A percentile compares a stretch with the other conserved stretches of the same genome.
phyloP scores from a whole-genome alignment of 2,797 vertebrate genomes.

The Alauda arvensis region DNA sequence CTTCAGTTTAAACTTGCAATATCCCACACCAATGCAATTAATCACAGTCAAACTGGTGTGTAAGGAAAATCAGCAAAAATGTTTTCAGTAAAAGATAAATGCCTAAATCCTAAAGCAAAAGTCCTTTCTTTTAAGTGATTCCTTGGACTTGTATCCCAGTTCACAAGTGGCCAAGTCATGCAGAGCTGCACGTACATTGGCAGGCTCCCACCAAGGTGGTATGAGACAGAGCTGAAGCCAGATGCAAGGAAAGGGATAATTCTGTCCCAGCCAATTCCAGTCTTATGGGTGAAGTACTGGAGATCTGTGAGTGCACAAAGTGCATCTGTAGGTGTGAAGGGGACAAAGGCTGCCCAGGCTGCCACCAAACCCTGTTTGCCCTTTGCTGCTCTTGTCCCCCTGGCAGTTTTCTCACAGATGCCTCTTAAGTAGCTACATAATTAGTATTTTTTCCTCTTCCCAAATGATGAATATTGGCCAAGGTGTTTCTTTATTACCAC shows the following conservation, averaged over 20 bases:
- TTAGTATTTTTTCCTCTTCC: background rate
- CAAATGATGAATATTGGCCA: background rate
- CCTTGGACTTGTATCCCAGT: background rate
- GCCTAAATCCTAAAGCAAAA: background rate
- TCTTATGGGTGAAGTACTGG: background rate
- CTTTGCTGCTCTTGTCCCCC: background rate
- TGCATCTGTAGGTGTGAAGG: background rate
- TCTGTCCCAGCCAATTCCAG: background rate
- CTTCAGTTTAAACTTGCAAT: background rate
- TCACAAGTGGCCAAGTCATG: background rate
- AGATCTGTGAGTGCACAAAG: background rate
- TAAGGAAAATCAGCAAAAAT: background rate
- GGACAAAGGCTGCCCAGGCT: background rate
- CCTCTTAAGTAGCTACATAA: background rate
- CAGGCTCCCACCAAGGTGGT: background rate
- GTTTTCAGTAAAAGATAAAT: background rate
- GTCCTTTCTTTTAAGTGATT: background rate
- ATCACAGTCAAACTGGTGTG: background rate
- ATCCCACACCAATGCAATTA: background rate
- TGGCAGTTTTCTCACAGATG: background rate
- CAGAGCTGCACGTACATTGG: background rate
- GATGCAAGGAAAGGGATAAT: background rate
- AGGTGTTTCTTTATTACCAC: background rate
- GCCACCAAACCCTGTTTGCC: background rate
- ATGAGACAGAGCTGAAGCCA: background rate